Conservation (phyloP, 2,888 invertebrate species). For the Spodoptera picta region DNA sequence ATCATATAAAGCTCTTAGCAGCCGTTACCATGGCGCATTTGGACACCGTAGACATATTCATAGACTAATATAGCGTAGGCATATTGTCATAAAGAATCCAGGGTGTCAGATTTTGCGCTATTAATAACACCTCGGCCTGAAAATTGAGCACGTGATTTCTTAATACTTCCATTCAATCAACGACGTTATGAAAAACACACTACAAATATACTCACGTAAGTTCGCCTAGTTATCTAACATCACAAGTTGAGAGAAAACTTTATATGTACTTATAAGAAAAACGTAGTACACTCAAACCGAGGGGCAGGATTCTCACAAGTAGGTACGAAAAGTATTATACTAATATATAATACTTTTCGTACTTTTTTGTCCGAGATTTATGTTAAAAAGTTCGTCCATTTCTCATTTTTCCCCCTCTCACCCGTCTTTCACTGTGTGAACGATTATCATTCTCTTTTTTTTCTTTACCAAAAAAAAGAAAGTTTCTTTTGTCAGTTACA, state of each 20-base stretch:
- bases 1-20: too few relatives aligned
- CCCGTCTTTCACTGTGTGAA: conserved; percentile 76
- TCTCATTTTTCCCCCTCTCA: conserved; percentile 78
- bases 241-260: conserved; percentile 1
- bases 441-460: conserved; percentile 82
- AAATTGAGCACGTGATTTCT: too few relatives aligned
- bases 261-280: conserved; percentile 36
- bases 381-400: conserved; percentile 85
- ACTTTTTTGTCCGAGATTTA: conserved; percentile 81
- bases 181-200: neutral
- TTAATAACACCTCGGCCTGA: too few relatives aligned
- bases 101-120: too few relatives aligned
- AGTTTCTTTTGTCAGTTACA: conserved; percentile 65
- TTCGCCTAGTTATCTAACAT: conserved; percentile 18
- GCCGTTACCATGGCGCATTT: too few relatives aligned
- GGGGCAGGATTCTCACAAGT: conserved; percentile 72
- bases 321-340: too few relatives aligned
- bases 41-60: too few relatives aligned
- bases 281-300: conserved; percentile 57
- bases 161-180: too few relatives aligned
- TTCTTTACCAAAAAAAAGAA: conserved; percentile 61
- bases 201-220: neutral
- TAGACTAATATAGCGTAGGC: too few relatives aligned
- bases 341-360: conserved; percentile 82
- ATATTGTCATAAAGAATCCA: too few relatives aligned